Base-by-base conservation (phyloP, 1,140 invertebrate species). In the Lasioglossum baleicum region DNA sequence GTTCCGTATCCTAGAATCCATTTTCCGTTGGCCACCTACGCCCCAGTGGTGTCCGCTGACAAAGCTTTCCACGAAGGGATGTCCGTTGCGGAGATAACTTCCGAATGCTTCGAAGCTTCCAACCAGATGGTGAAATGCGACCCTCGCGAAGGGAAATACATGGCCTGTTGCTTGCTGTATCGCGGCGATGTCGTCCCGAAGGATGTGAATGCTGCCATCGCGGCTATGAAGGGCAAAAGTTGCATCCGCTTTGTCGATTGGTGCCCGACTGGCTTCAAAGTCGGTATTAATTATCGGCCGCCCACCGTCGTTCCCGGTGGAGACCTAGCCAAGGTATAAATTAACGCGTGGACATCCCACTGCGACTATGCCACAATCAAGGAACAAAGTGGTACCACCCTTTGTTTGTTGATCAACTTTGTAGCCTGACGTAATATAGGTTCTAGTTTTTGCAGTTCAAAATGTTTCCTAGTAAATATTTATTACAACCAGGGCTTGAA, bases 221-320 rank as follows among this genome's bases (percentile, higher is more conserved):
- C 85, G 10, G 84, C 84, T 0, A 86, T 87, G 84, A 87, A 87
- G 64, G 82, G 71, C 17, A 87, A 86, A 56, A 86, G 84, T 40
- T 83, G 75, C 15, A 87, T 87, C 31, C 81, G 81, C 1, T 96
- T 96, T 71, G 96, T 96, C 11, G 95, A 96, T 83, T 96, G 95
- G 95, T 96, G 95, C 88, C 95, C 95, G 8, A 95, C 95, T 35
- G 95, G 95, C 4, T 96, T 96, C 85, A 96, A 96, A 92, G 96
- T 96, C 76, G 94, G 94, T 64, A 95, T 96, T 75, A 96, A 96
- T 91, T 95, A 96, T 90, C 95, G 96, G 88, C 96, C 96, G 56
- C 96, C 96, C 7, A 94, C 95, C 20, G 95, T 96, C 11, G 96
- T 97, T 0, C 96, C 85, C 8, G 82, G 84, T 11, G 85, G 85